These are phyloP conservation scores for Calyptommatus sinebrachiatus DNA, from an alignment of 2,113 vertebrate genomes.

Conservation along the genomic window DNA sequence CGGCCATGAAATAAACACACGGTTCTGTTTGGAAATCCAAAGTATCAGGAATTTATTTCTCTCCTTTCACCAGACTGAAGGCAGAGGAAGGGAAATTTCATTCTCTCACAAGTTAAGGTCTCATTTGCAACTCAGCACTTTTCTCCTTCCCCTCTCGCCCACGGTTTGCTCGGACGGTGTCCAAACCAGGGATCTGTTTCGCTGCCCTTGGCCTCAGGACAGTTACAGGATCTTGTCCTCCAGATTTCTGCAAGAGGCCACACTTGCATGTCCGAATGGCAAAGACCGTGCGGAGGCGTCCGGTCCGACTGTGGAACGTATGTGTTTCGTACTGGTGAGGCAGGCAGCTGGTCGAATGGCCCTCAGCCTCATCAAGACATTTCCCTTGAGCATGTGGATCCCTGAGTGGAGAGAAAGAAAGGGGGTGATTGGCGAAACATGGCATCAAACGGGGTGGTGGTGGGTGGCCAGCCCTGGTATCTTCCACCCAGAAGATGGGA, in stretches of 20 bases:
- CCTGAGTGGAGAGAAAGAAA: neutral
- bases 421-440: no score
- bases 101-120: no score
- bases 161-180: no score
- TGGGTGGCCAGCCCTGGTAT: neutral
- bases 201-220: fast-evolving
- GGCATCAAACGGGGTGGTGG: no score
- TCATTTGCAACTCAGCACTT: neutral
- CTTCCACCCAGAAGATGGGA: neutral
- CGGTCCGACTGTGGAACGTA: slow-evolving; percentile 60
- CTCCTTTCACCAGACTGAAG: no score
- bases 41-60: no score
- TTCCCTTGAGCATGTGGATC: neutral
- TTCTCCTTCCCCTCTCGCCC: no score
- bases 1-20: no score
- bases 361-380: fast-evolving
- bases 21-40: no score
- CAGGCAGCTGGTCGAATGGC: neutral
- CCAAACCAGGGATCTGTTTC: no score
- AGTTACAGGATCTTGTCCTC: fast-evolving
- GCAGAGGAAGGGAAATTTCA: no score
- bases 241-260: slow-evolving; percentile 36
- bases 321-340: slow-evolving; percentile 47
- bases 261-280: slow-evolving; percentile 69
- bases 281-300: slow-evolving; percentile 38